Evolutionary conservation across 2,797 vertebrate genomes (phyloP), one percentile per base, ranked within the genome.

Genomic region (Heliangelus exortis): DNA sequence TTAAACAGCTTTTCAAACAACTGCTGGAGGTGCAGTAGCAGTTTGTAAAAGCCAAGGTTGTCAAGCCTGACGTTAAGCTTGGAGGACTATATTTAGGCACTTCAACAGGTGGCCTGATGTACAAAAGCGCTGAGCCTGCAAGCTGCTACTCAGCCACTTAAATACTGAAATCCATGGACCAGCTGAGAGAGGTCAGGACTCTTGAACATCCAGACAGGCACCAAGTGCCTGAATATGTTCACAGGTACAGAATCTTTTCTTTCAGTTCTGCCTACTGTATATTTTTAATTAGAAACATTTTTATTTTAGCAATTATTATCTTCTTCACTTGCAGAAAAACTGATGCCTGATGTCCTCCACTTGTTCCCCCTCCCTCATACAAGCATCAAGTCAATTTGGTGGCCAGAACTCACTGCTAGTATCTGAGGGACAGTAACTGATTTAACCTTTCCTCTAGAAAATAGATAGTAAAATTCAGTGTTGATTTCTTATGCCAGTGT

Each of bases 81-180:
- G 1, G 36, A 54, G 55, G 43, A 29, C 93, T 95, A 96, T 96
- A 96, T 96, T 95, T 96, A 96, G 95, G n/a, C 28, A 69, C 76
- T 87, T 81, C 89, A 92, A 45, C 94, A 96, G 94, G 96, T 96
- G 94, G 96, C 67, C 76, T 78, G 89, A 91, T 62, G 66, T 59
- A 91, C 50, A 62, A n/a, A 94, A 95, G 84, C 94, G 87, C 84
- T 96, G 89, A 96, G 82, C 92, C 79, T 84, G 90, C 93, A 91
- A 93, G 87, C 89, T 94, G 62, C 87, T 77, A 47, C 76, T 95
- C 89, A 95, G 84, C 93, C 62, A 89, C 94, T 94, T 95, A 96
- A 92, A 94, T 33, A 76, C 76, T 59, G 81, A 96, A 96, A 96
- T 96, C 93, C 89, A 73, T 7, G 33, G 82, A 69, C 75, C 73